phyloP scores from a whole-genome alignment of 2,888 invertebrate genomes.

The Fragum fragum region DNA sequence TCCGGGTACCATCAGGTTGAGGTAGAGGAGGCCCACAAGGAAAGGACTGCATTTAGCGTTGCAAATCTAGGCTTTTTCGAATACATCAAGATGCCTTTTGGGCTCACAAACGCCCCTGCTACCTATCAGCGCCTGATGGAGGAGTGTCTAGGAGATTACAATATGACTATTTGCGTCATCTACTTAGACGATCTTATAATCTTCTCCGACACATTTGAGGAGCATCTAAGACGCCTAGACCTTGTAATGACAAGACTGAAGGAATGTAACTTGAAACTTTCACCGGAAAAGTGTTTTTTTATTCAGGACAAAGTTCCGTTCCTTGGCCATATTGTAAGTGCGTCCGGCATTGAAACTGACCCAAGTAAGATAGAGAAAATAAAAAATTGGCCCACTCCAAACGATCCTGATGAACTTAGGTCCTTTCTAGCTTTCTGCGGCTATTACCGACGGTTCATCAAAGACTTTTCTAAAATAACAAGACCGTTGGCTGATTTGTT shows the following conservation, averaged over 20 bases:
- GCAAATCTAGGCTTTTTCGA: background rate
- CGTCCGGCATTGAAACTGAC: constrained; percentile 11
- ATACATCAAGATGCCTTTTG: constrained; percentile 18
- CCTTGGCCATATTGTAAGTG: constrained; percentile 12
- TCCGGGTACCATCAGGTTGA: constrained; percentile 21
- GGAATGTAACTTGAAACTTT: constrained; percentile 15
- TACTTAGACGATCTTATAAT: constrained; percentile 19
- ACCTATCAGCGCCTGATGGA: too few relatives aligned
- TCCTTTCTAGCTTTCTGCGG: constrained; percentile 14
- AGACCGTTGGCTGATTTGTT: constrained; percentile 13
- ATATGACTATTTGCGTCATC: constrained; percentile 21
- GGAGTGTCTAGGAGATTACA: background rate
- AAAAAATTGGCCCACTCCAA: background rate
- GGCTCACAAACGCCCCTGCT: background rate
- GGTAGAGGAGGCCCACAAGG: constrained; percentile 8
- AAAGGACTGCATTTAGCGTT: constrained; percentile 18
- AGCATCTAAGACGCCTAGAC: constrained; percentile 21
- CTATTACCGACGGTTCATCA: background rate
- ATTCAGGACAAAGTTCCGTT: background rate
- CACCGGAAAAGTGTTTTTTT: constrained; percentile 23
- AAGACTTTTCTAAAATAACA: constrained; percentile 21
- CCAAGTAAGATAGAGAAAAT: too few relatives aligned
- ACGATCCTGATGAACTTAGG: constrained; percentile 6
- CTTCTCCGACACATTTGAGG: constrained; percentile 15
- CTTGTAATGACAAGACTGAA: constrained; percentile 8